Conservation (phyloP, 2,888 invertebrate species). For the Nemotelus pantherinus region DNA sequence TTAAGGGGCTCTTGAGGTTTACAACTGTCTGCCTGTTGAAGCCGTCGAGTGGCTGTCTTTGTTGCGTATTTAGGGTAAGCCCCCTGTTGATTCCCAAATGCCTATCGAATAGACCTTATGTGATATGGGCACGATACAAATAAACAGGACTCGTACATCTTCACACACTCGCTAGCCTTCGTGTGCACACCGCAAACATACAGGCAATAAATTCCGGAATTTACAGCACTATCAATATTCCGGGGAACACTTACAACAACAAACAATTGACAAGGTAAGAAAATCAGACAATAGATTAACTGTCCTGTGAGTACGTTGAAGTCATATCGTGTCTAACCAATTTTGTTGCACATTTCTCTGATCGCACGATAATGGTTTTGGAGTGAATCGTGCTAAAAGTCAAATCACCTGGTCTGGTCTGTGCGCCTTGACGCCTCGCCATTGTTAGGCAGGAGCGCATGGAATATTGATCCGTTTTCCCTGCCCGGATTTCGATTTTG, state of each 20-base stretch:
- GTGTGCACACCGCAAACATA: background rate
- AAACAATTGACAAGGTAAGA: constrained; percentile 30
- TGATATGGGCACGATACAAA: constrained; percentile 31
- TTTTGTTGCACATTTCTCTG: constrained; percentile 29
- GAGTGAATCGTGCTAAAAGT: constrained; percentile 43
- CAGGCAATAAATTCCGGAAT: constrained; percentile 30
- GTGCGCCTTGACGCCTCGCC: constrained; percentile 34
- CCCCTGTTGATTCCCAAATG: constrained; percentile 49
- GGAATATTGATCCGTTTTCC: constrained; percentile 4
- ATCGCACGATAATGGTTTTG: constrained; percentile 23
- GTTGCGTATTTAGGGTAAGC: constrained; percentile 44
- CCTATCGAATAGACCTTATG: constrained; percentile 22
- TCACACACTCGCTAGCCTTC: background rate
- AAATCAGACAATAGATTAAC: constrained; percentile 29
- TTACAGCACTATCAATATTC: constrained; percentile 26
- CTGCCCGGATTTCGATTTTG: constrained; percentile 5
- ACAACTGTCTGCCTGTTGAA: constrained; percentile 46
- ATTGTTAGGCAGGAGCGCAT: constrained; percentile 18
- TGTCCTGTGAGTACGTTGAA: background rate
- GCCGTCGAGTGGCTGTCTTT: constrained; percentile 45
- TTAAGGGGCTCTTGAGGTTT: constrained; percentile 51
- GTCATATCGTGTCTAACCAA: constrained; percentile 21
- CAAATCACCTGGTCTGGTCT: constrained; percentile 47
- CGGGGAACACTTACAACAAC: constrained; percentile 10
- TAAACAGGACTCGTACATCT: constrained; percentile 29